Evolutionary conservation across 1,140 invertebrate genomes (phyloP).

Genomic region (Zophobas atratus): DNA sequence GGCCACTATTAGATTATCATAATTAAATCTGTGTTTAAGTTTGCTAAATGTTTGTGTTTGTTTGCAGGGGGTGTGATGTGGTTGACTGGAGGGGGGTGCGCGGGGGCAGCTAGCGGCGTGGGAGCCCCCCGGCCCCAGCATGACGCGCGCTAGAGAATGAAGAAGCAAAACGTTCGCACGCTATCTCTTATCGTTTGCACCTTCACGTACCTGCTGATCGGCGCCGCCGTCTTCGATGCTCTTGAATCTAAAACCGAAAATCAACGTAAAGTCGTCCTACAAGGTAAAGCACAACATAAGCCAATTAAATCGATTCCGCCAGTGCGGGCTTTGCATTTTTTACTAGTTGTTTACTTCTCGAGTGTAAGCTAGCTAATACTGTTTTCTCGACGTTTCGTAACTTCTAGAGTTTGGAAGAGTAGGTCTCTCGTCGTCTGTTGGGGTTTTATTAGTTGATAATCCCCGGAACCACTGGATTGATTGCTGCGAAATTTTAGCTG

Average conservation of each 20-base stretch:
- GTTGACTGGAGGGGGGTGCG: slow-evolving; percentile 56
- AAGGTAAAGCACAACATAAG: slow-evolving; percentile 72
- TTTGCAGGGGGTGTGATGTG: slow-evolving; percentile 60
- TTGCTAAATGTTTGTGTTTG: slow-evolving; percentile 42
- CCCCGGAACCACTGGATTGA: too few relatives aligned
- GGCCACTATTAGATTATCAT: slow-evolving; percentile 29
- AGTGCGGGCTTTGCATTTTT: too few relatives aligned
- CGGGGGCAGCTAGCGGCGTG: slow-evolving; percentile 65
- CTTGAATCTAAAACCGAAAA: slow-evolving; percentile 96
- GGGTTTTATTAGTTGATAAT: too few relatives aligned
- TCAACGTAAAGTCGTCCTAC: slow-evolving; percentile 86
- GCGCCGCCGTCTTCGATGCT: slow-evolving; percentile 99
- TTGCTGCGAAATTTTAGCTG: too few relatives aligned
- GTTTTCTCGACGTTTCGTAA: too few relatives aligned
- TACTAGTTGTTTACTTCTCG: too few relatives aligned
- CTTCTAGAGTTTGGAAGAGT: too few relatives aligned
- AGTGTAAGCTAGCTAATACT: too few relatives aligned
- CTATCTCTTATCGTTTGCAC: slow-evolving; percentile 99
- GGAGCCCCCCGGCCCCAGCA: slow-evolving; percentile 66
- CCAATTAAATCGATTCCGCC: too few relatives aligned
- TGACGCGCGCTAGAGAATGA: slow-evolving; percentile 77
- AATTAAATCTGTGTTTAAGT: slow-evolving; percentile 30
- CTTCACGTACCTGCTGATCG: slow-evolving; percentile 98
- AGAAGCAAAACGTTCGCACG: slow-evolving; percentile 98
- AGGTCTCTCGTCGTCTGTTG: too few relatives aligned